Conservation (phyloP, 2,113 vertebrate genomes). For the Mesitornis unicolor region DNA sequence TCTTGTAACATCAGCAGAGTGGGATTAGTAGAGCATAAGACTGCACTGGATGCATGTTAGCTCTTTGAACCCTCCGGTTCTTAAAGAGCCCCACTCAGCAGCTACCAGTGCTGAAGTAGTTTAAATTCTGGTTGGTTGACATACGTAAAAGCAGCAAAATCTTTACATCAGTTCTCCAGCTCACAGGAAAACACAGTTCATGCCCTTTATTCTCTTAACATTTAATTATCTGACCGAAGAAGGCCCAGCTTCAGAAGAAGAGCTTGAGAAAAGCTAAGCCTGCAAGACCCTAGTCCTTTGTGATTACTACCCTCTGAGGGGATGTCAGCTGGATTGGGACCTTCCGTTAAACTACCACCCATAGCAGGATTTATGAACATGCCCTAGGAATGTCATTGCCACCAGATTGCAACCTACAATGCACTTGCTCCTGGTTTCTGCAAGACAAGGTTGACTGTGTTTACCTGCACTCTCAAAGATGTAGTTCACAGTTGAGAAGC, state of each 20-base stretch:
- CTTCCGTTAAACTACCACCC: neutral
- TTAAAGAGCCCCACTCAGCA: neutral
- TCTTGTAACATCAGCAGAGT: neutral
- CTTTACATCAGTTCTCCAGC: neutral
- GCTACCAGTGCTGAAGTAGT: neutral
- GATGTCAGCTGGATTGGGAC: neutral
- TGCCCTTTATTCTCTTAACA: neutral
- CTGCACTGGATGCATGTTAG: rapidly evolving
- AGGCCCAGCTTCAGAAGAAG: neutral
- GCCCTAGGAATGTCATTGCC: neutral
- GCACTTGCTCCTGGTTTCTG: neutral
- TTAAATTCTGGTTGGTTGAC: neutral
- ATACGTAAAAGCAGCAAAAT: neutral
- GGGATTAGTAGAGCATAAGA: neutral
- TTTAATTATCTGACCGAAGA: neutral
- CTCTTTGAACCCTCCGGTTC: neutral
- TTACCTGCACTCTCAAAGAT: neutral
- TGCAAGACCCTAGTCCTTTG: neutral
- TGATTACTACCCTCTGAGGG: neutral
- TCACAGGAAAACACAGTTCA: neutral
- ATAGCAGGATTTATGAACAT: neutral
- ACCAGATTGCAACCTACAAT: neutral
- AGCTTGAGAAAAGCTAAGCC: neutral
- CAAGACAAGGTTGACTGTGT: neutral
- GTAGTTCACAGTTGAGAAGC: neutral